Base-by-base conservation (phyloP, 2,113 vertebrate species). In the Passer montanus region DNA sequence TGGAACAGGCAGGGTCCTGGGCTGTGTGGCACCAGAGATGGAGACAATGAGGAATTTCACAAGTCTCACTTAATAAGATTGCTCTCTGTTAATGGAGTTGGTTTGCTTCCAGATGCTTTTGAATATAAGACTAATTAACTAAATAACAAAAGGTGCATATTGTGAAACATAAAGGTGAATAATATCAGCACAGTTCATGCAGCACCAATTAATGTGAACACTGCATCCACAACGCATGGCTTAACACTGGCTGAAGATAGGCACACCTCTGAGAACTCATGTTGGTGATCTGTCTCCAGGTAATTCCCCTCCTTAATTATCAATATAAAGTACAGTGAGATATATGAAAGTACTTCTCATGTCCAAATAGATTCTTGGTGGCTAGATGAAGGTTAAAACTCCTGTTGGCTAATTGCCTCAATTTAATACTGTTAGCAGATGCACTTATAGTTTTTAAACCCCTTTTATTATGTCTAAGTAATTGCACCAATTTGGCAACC, bases 381-480 rank as follows among this genome's bases (percentile, higher is more conserved):
- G 55, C 69, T 88, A 87, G 73, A 87, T 75, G 53, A 92, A 97
- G 82, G 84, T 93, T 69, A 94, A 96, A 94, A 90, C 64, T 95
- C 84, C 55, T 87, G 27, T 90, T 96, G 94, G 77, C 87, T 90
- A 96, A 84, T 69, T 94, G 82, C 89, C 94, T 90, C 89, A 89
- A 95, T 95, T 87, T 90, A 90, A 82, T 94, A 91, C n/a, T 83
- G 58, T 93, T 87, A 96, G 70, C 33, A 95, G 86, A 96, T 85
- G 50, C 70, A 93, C 85, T 95, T 94, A 76, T 87, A n/a, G 75
- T 93, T 94, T 87, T 82, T 85, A 95, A 96, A 78, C n/a, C 56
- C 35, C 84, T 77, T 94, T 97, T 94, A 95, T 69, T 91, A 89
- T 95, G 81, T 84, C 90, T 95, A 94, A 95, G 87, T 96, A 97